Evolutionary conservation across 2,113 vertebrate species (phyloP).

Genomic region (Lota lota): DNA sequence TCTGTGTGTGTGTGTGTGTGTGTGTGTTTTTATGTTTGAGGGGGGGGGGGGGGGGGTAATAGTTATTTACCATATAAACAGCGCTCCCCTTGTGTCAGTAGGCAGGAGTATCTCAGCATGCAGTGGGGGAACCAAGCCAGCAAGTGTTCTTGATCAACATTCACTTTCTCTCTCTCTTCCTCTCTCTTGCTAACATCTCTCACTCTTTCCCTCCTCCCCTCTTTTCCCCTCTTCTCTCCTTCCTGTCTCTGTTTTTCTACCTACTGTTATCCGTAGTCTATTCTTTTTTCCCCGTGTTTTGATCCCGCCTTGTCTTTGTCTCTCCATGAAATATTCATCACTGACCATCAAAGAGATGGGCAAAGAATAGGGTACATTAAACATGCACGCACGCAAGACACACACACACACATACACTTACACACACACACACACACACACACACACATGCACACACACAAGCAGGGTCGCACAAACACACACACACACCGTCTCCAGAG

Average conservation of each 20-base stretch:
- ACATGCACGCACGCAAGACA: no score
- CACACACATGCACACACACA: no score
- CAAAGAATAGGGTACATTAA: no score
- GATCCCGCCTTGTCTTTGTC: neutral
- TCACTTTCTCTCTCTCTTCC: slow-evolving; percentile 24
- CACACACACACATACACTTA: no score
- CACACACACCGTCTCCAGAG: neutral
- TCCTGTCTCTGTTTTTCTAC: neutral
- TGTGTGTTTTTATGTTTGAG: slow-evolving; percentile 7
- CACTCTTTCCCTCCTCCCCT: neutral
- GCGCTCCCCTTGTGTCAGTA: neutral
- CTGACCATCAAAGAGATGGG: no score
- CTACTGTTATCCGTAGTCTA: neutral
- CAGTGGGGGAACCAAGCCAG: neutral
- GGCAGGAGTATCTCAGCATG: neutral
- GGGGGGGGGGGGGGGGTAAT: no score
- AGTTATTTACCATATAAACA: neutral
- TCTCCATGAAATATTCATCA: neutral
- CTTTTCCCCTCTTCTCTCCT: neutral
- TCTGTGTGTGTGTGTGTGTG: neutral
- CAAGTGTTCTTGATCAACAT: slow-evolving; percentile 3
- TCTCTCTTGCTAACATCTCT: neutral
- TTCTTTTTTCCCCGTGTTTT: neutral
- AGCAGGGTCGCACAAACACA: no score
- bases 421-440: no score